Evolutionary conservation across 2,797 vertebrate species (phyloP).

Genomic region (Nyctibius grandis): DNA sequence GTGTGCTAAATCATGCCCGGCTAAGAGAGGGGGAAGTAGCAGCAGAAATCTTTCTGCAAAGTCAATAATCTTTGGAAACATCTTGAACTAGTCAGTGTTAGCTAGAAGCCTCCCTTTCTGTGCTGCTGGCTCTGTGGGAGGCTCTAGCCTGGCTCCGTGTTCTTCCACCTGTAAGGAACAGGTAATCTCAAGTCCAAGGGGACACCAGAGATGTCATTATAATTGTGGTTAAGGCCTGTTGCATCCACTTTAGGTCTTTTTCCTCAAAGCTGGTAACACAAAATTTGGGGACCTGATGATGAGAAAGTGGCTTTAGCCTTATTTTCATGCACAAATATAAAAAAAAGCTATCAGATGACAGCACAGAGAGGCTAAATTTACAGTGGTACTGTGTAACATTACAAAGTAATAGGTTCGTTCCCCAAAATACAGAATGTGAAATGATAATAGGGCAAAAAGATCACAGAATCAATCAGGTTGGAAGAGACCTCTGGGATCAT

Average conservation of each 20-base stretch:
- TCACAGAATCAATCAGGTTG: too few relatives aligned
- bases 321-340: not conserved
- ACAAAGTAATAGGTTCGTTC: not conserved
- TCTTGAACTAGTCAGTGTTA: not conserved
- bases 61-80: not conserved
- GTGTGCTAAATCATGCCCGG: not conserved
- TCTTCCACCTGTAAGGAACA: not conserved
- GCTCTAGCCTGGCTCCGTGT: not conserved
- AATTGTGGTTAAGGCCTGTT: not conserved
- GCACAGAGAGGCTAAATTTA: not conserved
- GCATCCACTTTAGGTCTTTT: not conserved
- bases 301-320: not conserved
- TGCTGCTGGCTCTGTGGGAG: not conserved
- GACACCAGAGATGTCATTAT: not conserved
- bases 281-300: not conserved
- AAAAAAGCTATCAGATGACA: not conserved
- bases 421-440: not conserved
- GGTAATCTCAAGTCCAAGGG: not conserved
- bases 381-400: not conserved
- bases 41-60: not conserved
- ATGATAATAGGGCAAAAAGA: not conserved
- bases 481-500: too few relatives aligned
- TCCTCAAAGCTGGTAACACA: not conserved
- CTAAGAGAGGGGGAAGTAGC: not conserved
- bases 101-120: not conserved